Conservation (phyloP, 1,140 invertebrate genomes). For the Caenorhabditis brenneri region DNA sequence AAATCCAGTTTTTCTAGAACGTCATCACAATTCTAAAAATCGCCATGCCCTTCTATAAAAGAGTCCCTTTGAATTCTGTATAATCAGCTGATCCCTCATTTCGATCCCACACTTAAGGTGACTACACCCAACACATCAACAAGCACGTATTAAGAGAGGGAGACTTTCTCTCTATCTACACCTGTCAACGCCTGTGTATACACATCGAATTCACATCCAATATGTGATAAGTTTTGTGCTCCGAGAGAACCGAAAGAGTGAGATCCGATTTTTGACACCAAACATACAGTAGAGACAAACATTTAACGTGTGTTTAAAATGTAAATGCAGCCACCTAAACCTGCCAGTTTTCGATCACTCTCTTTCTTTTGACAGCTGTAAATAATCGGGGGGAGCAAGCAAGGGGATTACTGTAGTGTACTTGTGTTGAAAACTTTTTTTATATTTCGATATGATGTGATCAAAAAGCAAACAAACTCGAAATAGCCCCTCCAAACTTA, state of each 20-base stretch:
- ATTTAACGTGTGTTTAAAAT: conserved; percentile 42
- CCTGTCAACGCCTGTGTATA: conserved; percentile 41
- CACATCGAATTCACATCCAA: conserved; percentile 26
- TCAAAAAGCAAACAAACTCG: neutral
- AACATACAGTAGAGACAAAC: conserved; percentile 9
- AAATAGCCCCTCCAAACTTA: neutral
- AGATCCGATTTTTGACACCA: neutral
- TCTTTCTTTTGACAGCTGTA: conserved; percentile 34
- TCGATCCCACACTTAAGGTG: no score
- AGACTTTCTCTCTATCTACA: neutral
- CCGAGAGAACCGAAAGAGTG: neutral
- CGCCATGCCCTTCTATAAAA: no score
- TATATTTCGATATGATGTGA: no score
- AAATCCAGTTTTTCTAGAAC: no score
- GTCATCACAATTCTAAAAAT: no score
- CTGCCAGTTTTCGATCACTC: neutral
- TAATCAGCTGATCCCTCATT: no score
- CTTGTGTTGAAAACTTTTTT: conserved; percentile 1
- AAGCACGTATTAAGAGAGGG: no score
- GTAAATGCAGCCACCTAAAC: neutral
- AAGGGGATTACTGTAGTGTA: neutral
- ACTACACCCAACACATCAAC: neutral
- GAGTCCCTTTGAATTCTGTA: neutral
- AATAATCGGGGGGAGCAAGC: neutral
- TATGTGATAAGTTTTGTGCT: conserved; percentile 26